A percentile compares a stretch with the other conserved stretches of the same genome.
Conservation (phyloP, 2,888 invertebrate genomes). For the Octodonta nipae region DNA sequence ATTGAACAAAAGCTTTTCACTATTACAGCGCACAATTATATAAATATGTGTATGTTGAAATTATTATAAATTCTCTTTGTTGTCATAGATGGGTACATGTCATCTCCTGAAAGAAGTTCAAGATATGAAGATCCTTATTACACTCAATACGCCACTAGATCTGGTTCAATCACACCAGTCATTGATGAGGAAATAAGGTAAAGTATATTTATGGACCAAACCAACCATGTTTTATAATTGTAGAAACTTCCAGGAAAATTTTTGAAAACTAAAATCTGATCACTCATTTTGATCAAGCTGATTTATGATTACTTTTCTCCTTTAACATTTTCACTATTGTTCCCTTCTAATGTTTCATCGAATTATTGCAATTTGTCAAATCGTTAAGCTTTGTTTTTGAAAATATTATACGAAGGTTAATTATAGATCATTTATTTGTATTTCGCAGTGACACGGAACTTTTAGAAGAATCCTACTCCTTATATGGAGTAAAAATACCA, state of each 20-base stretch:
- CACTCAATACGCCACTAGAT: slow-evolving; percentile 58
- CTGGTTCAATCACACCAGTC: slow-evolving; percentile 71
- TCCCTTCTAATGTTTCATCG: no score
- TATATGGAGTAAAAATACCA: slow-evolving; percentile 54
- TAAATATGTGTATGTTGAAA: no score
- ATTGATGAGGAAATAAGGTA: slow-evolving; percentile 83
- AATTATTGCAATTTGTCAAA: not conserved
- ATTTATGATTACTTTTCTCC: no score
- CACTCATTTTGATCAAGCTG: no score
- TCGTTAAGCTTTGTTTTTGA: not conserved
- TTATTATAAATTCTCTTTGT: not conserved
- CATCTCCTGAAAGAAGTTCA: slow-evolving; percentile 69
- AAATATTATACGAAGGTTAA: not conserved
- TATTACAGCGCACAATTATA: no score
- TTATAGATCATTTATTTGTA: not conserved
- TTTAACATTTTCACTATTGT: no score
- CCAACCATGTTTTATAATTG: no score
- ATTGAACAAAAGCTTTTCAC: no score
- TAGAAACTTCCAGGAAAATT: no score
- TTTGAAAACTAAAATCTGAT: no score
- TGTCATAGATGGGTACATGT: slow-evolving; percentile 62
- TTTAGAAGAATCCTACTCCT: slow-evolving; percentile 55
- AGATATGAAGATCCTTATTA: slow-evolving; percentile 81
- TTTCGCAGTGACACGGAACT: slow-evolving; percentile 49
- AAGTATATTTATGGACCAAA: no score